Base-by-base conservation (phyloP, 2,888 invertebrate species). In the Fragum whitleyi region DNA sequence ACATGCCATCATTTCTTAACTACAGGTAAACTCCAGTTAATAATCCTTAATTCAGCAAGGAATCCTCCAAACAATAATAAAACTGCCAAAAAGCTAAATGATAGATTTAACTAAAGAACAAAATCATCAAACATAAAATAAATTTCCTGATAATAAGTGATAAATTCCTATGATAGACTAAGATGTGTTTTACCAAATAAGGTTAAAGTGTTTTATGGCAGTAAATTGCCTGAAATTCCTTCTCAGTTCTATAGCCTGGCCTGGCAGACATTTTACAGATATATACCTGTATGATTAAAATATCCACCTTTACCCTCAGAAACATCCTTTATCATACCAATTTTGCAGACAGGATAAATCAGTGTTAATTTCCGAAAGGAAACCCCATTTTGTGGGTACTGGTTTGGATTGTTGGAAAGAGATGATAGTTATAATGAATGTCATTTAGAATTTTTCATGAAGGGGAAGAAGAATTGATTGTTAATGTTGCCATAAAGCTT, bases 161-260 rank as follows among this genome's bases (percentile, higher is more conserved):
- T n/a, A n/a, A 47, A 47, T 14, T 47, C 47, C 47, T 47, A 3
- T 14, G 3, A 47, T n/a, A 47, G 14, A n/a, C 47, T 16, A 14
- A 47, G 47, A 47, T 47, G n/a, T 9, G 47, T 47, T 47, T 47
- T 47, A 47, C 47, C 47, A 47, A 19, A 47, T 47, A 47, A n/a
- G 47, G 47, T 47, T 19, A 47, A 47, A 47, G 47, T 9, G 47
- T 47, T 47, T n/a, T 47, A 47, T 47, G 47, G 29, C 5, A 53
- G 73, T 68, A 72, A 76, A 76, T 76, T 81, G 77, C 77, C 81
- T 81, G 81, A 77, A 74, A 81, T 81, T 81, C 81, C 81, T 74
- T 53, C 57, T 14, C 32, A 72, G 70, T 68, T 74, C 70, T 77
- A 57, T 73, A 61, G 73, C 61, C 62, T 57, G 61, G 39, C 29